phyloP scores from a whole-genome alignment of 1,140 invertebrate species.

The Plutomurus gul region DNA sequence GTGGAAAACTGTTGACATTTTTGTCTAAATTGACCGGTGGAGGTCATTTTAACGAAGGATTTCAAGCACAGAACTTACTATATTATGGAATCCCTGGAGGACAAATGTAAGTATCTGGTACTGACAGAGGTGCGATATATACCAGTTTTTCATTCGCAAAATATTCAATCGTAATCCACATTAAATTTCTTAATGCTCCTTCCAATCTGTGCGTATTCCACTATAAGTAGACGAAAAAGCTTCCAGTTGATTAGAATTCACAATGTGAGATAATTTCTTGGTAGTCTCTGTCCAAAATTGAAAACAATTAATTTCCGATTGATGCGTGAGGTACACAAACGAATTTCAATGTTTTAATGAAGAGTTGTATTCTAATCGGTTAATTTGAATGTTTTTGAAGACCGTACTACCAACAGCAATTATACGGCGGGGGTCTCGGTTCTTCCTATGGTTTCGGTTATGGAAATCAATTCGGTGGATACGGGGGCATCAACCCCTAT shows the following conservation, averaged over 20 bases:
- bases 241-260: not conserved
- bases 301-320: not conserved
- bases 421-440: not conserved
- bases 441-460: constrained; percentile 1
- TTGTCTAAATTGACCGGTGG: not conserved
- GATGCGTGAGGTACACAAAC: too few relatives aligned
- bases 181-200: too few relatives aligned
- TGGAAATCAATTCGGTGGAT: constrained; percentile 16
- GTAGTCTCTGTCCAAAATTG: not conserved
- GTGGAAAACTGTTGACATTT: not conserved
- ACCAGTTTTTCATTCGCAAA: not conserved
- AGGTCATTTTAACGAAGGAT: not conserved
- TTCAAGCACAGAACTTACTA: not conserved
- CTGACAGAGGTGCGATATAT: not conserved
- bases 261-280: not conserved
- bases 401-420: too few relatives aligned
- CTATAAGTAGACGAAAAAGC: not conserved
- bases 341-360: not conserved
- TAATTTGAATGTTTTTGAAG: not conserved
- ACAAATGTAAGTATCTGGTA: not conserved
- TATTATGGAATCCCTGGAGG: not conserved
- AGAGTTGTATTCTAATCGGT: not conserved
- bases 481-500: not conserved
- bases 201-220: not conserved
- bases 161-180: not conserved